Percentiles rank a stretch among this genome's conserved stretches.
Conservation (phyloP, 37 sponge, comb jelly and placozoan species). For the Spongilla lacustris region DNA sequence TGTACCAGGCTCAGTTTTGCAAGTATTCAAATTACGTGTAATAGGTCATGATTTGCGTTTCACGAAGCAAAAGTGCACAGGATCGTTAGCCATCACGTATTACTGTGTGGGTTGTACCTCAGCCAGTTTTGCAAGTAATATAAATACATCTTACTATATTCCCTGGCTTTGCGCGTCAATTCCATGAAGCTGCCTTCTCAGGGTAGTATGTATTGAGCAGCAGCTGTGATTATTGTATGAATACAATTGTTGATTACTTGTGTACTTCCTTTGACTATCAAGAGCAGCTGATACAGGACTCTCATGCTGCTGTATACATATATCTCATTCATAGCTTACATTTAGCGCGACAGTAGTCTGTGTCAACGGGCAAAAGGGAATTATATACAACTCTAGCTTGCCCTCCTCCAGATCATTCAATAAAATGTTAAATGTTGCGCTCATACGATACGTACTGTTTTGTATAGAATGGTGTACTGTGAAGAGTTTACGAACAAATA, state of each 20-base stretch:
- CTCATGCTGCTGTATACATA: conserved; percentile 48
- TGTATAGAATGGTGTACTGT: no score
- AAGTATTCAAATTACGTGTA: background rate
- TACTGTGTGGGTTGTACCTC: background rate
- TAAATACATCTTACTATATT: background rate
- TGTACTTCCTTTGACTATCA: background rate
- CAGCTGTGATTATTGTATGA: no score
- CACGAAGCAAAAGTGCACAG: background rate
- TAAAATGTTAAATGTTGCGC: no score
- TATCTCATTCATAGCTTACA: background rate
- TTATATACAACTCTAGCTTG: no score
- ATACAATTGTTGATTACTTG: background rate
- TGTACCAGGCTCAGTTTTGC: background rate
- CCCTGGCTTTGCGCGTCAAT: background rate
- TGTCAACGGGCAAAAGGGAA: no score
- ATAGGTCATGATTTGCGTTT: background rate
- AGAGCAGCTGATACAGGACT: background rate
- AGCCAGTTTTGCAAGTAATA: background rate
- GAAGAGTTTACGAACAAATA: no score
- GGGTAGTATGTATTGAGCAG: no score
- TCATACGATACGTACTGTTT: no score
- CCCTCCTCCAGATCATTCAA: no score
- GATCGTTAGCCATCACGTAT: background rate
- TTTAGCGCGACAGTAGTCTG: no score
- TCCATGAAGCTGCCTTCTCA: background rate